Conservation (phyloP, 2,888 invertebrate species). For the Aporophyla lueneburgensis region DNA sequence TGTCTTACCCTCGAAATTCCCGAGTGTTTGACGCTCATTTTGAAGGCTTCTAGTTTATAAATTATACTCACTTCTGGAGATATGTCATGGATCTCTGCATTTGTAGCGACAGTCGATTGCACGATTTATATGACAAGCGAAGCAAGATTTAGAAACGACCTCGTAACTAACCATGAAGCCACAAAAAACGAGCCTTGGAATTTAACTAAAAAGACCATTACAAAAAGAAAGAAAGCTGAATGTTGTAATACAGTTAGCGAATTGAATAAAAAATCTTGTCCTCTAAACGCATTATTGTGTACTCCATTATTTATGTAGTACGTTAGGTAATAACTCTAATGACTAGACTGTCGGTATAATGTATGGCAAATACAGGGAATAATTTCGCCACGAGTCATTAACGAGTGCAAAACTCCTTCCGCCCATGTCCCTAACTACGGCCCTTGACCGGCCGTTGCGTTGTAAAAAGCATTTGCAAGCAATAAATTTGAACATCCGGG, state of each 20-base stretch:
- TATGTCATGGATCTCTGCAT: background rate
- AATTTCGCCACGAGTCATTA: slow-evolving; percentile 50
- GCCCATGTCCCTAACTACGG: slow-evolving; percentile 36
- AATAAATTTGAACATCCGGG: slow-evolving; percentile 76
- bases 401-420: slow-evolving; percentile 46
- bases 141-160: slow-evolving; percentile 48
- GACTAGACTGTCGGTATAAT: slow-evolving; percentile 30
- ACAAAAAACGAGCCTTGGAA: slow-evolving; percentile 60
- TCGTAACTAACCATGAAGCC: slow-evolving; percentile 56
- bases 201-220: slow-evolving; percentile 47
- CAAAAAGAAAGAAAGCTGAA: slow-evolving; percentile 59
- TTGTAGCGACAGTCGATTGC: slow-evolving; percentile 7
- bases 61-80: background rate
- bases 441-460: slow-evolving; percentile 58
- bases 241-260: slow-evolving; percentile 50
- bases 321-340: slow-evolving; percentile 32
- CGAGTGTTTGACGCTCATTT: background rate
- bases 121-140: slow-evolving; percentile 25
- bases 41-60: background rate
- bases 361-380: slow-evolving; percentile 16
- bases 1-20: background rate
- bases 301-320: slow-evolving; percentile 15
- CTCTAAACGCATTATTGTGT: slow-evolving; percentile 45
- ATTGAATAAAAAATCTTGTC: slow-evolving; percentile 46
- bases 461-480: slow-evolving; percentile 69